These are phyloP conservation scores for Trilocha varians DNA, from an alignment of 2,888 invertebrate species.

Conservation along the genomic window DNA sequence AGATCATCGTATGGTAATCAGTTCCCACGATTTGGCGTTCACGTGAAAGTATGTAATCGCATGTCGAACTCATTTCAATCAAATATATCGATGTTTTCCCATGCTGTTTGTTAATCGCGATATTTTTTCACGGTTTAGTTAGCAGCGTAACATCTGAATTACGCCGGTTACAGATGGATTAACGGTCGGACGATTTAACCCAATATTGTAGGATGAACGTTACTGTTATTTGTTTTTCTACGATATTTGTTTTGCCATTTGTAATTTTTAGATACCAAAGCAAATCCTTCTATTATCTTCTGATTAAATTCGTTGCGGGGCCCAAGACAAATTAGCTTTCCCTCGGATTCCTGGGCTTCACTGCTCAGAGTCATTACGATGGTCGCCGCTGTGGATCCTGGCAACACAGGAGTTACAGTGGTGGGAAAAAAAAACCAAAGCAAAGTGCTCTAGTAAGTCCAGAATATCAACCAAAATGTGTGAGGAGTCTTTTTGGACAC, in stretches of 20 bases:
- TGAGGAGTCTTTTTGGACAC: no score
- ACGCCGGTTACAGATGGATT: conserved; percentile 39
- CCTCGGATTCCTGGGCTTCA: no score
- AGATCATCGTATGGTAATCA: conserved; percentile 29
- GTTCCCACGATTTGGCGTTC: conserved; percentile 51
- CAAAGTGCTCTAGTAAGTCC: no score
- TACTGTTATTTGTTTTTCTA: no score
- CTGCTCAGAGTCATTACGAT: no score
- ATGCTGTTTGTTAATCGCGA: conserved; percentile 35
- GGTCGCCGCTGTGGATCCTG: no score
- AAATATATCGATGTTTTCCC: conserved; percentile 51
- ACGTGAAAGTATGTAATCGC: conserved; percentile 50
- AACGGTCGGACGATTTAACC: conserved; percentile 7
- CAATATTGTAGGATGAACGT: not conserved
- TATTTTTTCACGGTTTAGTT: conserved; percentile 22
- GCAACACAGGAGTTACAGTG: no score
- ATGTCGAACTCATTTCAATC: conserved; percentile 34
- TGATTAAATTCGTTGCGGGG: no score
- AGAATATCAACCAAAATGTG: no score
- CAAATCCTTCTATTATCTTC: no score
- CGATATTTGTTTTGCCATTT: not conserved
- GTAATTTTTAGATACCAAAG: not conserved
- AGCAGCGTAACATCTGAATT: conserved; percentile 6
- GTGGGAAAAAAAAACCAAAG: no score
- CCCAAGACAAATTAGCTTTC: no score